Conservation (phyloP, 2,113 vertebrate genomes). For the Clinocottus analis region DNA sequence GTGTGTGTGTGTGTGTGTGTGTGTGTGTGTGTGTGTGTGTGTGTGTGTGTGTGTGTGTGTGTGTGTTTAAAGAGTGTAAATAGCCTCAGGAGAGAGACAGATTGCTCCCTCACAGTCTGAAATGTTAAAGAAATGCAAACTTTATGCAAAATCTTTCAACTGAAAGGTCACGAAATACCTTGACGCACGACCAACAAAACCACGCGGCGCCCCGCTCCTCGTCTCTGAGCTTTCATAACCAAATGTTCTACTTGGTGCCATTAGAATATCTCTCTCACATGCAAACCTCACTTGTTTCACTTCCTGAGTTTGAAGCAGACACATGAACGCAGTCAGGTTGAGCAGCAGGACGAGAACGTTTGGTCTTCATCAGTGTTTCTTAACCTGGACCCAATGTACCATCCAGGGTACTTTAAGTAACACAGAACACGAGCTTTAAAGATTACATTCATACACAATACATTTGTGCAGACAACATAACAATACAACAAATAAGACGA, state of each 20-base stretch:
- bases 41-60: no score
- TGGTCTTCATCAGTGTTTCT: background rate
- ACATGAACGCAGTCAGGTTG: no score
- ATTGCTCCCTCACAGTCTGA: conserved; percentile 17
- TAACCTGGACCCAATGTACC: background rate
- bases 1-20: no score
- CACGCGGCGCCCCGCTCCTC: conserved; percentile 38
- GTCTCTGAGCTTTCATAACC: conserved; percentile 39
- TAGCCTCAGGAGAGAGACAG: conserved; percentile 2
- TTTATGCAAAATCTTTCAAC: conserved; percentile 59
- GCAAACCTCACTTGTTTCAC: conserved; percentile 19
- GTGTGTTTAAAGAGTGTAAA: no score
- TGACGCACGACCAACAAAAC: conserved; percentile 55
- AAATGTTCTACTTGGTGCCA: conserved; percentile 47
- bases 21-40: no score
- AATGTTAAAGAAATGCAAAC: conserved; percentile 70
- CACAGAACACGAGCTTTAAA: background rate
- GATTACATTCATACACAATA: background rate
- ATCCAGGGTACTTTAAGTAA: background rate
- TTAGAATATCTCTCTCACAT: conserved; percentile 40
- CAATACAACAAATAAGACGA: background rate
- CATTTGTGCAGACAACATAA: background rate
- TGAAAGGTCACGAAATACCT: conserved; percentile 66
- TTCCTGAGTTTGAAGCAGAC: conserved; percentile 44
- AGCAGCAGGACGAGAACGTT: no score